These are phyloP conservation scores for Colletes collaris DNA, from an alignment of 2,888 invertebrate genomes.

Conservation along the genomic window DNA sequence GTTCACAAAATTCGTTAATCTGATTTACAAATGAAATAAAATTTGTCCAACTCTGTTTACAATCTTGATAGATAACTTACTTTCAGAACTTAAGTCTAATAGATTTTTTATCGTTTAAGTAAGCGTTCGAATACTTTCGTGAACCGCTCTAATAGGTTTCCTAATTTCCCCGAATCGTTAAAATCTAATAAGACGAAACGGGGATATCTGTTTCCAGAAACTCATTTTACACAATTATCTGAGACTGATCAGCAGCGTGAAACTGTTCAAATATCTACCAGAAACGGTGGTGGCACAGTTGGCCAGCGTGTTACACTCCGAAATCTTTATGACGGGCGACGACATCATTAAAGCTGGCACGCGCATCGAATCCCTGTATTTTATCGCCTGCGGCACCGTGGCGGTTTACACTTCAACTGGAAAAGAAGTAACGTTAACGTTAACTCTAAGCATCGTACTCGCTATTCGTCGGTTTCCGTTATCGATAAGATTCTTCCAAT, in stretches of 20 bases:
- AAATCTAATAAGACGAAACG: neutral
- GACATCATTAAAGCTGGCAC: constrained; percentile 80
- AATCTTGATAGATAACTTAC: no score
- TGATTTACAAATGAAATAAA: no score
- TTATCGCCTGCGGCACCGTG: constrained; percentile 82
- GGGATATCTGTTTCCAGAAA: constrained; percentile 70
- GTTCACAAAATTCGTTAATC: no score
- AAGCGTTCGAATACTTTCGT: no score
- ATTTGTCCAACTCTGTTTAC: no score
- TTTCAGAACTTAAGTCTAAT: no score
- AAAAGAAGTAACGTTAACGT: constrained; percentile 77
- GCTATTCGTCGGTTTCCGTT: no score
- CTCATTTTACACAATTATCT: constrained; percentile 79
- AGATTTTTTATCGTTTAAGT: no score
- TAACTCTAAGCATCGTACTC: neutral
- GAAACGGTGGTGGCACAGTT: constrained; percentile 74
- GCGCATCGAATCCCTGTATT: constrained; percentile 80
- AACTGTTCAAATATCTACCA: constrained; percentile 81
- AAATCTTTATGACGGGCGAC: constrained; percentile 82
- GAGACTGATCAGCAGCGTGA: constrained; percentile 78
- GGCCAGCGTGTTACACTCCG: constrained; percentile 74
- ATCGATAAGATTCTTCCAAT: neutral
- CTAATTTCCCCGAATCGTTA: neutral
- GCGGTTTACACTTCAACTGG: constrained; percentile 81
- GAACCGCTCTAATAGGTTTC: neutral